Evolutionary conservation across 2,797 vertebrate species (phyloP), one percentile per base, ranked within the genome.

Genomic region (Erethizon dorsatum): DNA sequence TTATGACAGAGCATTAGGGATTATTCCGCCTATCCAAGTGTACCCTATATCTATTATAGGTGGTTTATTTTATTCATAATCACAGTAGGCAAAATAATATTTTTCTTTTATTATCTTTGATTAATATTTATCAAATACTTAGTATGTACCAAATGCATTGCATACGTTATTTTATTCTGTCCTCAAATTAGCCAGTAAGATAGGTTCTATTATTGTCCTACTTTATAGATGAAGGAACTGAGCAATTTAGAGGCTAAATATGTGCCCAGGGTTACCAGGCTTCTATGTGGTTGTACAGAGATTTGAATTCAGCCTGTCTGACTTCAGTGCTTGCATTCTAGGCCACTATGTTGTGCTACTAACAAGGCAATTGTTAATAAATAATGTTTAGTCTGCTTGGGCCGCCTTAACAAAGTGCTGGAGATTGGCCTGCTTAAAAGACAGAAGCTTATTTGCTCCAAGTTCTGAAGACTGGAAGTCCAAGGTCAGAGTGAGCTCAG

Each of bases 1-100:
- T 31, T 33, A 31, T 33, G 12, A 28, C 33, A 86, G 33, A 54
- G 7, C 22, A 26, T 86, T 54, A 56, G n/a, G 31, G 54, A 17
- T 69, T 71, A 17, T 71, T 56, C 20, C n/a, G 69, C 31, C 6
- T 15, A 65, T 85, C 61, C 18, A 65, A 85, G 18, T n/a, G 15
- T 20, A 54, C 18, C 28, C 31, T 47, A 14, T 24, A 47, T 45
- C 14, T 45, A 63, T 65, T 63, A 50, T 28, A 83, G 20, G 22
- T 90, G 9, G 47, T 78, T 83, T 87, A 63, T 84, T 90, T 88
- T 88, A 91, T 85, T 89, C 22, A 52, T 45, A 94, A 95, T 17
- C 45, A 82, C n/a, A 17, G 7, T 54, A 59, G 26, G 31, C 69
- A 41, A 77, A 90, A 77, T 78, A 33, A 86, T 4, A 50, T 85